Conservation (phyloP, 2,888 invertebrate species). For the Odontothrips loti region DNA sequence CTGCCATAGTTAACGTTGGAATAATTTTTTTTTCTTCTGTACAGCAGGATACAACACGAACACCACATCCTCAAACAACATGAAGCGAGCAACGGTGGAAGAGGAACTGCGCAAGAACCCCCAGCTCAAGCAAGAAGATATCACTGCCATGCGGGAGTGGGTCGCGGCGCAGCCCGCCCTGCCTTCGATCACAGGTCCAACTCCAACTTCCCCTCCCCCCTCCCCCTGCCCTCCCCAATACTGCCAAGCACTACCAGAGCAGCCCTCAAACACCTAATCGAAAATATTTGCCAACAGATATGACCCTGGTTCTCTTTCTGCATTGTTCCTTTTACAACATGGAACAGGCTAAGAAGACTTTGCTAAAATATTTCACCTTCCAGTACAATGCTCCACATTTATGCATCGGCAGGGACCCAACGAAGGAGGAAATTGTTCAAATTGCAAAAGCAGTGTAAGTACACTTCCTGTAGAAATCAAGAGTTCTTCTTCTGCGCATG, state of each 20-base stretch:
- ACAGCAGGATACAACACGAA: too few relatives aligned
- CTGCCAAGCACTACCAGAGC: too few relatives aligned
- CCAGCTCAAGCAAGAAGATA: constrained; percentile 31
- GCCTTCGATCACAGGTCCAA: constrained; percentile 34
- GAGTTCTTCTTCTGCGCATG: background rate
- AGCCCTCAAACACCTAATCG: too few relatives aligned
- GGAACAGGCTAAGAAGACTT: constrained; percentile 38
- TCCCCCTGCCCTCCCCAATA: too few relatives aligned
- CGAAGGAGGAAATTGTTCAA: background rate
- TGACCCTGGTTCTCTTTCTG: constrained; percentile 38
- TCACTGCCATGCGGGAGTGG: constrained; percentile 34
- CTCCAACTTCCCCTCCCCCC: too few relatives aligned
- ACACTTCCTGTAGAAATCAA: background rate
- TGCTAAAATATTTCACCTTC: constrained; percentile 36
- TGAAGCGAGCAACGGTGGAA: constrained; percentile 31
- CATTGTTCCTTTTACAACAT: constrained; percentile 39
- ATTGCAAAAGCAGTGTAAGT: constrained; percentile 24
- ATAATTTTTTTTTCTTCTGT: too few relatives aligned
- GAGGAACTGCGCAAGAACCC: constrained; percentile 35
- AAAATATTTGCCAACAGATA: constrained; percentile 34
- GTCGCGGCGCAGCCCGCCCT: constrained; percentile 32
- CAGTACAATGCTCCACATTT: background rate
- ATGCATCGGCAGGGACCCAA: background rate
- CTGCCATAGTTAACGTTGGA: too few relatives aligned
- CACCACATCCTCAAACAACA: background rate